Evolutionary conservation across 2,113 vertebrate genomes (phyloP).

Genomic region (Rhegmatorhina hoffmannsi): DNA sequence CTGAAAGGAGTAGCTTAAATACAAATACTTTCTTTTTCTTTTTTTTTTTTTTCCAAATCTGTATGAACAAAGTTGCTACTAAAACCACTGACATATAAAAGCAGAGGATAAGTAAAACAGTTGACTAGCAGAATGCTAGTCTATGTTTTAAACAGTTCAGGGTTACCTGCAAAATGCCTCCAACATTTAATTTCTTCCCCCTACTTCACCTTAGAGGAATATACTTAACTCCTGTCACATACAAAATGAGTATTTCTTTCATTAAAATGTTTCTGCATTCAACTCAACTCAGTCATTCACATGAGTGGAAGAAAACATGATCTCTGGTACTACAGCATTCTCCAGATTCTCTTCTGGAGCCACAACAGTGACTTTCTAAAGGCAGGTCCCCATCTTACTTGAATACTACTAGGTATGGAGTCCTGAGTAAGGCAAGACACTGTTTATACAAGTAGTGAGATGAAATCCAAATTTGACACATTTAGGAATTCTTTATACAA

Average conservation of each 20-base stretch:
- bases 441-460: conserved; percentile 27
- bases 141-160: background rate
- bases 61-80: background rate
- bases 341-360: background rate
- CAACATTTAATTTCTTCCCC: background rate
- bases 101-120: background rate
- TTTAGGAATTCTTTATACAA: conserved; percentile 25
- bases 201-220: background rate
- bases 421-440: conserved; percentile 34
- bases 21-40: background rate
- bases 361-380: background rate
- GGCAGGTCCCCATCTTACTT: conserved; percentile 8
- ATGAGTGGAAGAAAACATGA: background rate
- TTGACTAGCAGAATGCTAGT: background rate
- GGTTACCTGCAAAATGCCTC: background rate
- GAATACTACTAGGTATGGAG: background rate
- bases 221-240: background rate
- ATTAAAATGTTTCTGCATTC: background rate
- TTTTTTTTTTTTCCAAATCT: background rate
- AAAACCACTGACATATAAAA: background rate
- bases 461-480: background rate
- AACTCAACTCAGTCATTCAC: background rate
- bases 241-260: background rate
- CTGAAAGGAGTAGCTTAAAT: background rate
- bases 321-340: background rate